Conservation (phyloP, 1,140 invertebrate genomes). For the Theocolax elegans region DNA sequence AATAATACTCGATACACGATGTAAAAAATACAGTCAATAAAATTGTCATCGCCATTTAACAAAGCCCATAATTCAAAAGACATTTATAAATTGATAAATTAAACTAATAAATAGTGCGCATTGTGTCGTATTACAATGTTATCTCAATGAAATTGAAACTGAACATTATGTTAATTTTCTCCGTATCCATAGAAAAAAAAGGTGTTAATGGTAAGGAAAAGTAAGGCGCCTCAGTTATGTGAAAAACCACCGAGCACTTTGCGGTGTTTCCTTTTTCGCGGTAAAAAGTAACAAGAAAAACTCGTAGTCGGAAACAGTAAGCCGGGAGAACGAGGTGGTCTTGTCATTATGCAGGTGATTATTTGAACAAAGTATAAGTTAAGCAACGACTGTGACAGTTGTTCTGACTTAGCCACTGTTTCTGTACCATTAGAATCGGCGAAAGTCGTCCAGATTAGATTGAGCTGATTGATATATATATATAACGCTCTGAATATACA, state of each 20-base stretch:
- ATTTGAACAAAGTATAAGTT: background rate
- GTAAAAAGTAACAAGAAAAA: background rate
- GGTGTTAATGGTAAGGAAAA: background rate
- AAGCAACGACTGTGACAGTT: background rate
- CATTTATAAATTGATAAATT: too few species aligned
- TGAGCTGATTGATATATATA: background rate
- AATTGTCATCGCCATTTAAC: too few species aligned
- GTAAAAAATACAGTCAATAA: too few species aligned
- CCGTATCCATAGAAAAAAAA: background rate
- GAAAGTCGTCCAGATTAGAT: conserved; percentile 19
- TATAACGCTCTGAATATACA: too few species aligned
- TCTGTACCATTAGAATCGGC: background rate
- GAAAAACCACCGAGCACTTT: background rate
- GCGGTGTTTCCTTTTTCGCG: background rate
- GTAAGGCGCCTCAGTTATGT: background rate
- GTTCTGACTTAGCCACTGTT: conserved; percentile 13
- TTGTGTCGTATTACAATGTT: too few species aligned
- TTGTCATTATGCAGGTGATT: conserved; percentile 7
- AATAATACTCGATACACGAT: too few species aligned
- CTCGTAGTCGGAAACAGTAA: background rate
- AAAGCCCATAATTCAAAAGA: too few species aligned
- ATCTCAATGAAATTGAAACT: too few species aligned
- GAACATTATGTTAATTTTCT: background rate
- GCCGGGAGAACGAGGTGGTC: background rate
- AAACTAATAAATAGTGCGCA: too few species aligned